Evolutionary conservation across 2,888 invertebrate species (phyloP).

Genomic region (Rhagonycha fulva): DNA sequence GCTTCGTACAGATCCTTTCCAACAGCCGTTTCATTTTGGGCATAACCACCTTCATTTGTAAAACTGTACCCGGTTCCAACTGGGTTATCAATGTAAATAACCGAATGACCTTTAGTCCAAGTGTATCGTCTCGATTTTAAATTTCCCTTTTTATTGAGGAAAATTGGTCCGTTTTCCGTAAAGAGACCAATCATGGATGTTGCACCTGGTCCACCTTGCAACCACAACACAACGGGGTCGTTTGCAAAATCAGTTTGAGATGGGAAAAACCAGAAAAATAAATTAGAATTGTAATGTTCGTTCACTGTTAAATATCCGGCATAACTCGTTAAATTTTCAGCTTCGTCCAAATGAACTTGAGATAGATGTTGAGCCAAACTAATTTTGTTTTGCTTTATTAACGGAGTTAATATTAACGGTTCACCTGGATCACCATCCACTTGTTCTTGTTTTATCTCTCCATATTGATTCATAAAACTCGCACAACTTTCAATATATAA

Average conservation of each 20-base stretch:
- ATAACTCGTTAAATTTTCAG: slow-evolving; percentile 67
- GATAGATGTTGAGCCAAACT: slow-evolving; percentile 63
- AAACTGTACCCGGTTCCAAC: slow-evolving; percentile 93
- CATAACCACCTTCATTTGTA: slow-evolving; percentile 80
- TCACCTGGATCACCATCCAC: slow-evolving; percentile 52
- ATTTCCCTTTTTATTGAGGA: slow-evolving; percentile 54
- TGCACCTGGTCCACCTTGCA: slow-evolving; percentile 86
- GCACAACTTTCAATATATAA: neutral
- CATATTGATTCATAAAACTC: slow-evolving; percentile 31
- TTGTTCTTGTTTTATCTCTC: slow-evolving; percentile 31
- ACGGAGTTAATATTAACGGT: slow-evolving; percentile 77
- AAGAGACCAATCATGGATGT: slow-evolving; percentile 81
- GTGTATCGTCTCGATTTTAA: slow-evolving; percentile 67
- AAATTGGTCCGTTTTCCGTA: slow-evolving; percentile 81
- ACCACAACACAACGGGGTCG: slow-evolving; percentile 80
- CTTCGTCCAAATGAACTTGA: slow-evolving; percentile 61
- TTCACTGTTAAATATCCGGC: slow-evolving; percentile 87
- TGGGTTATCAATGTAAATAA: slow-evolving; percentile 92
- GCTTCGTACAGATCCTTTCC: slow-evolving; percentile 79
- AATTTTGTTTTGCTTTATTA: slow-evolving; percentile 72
- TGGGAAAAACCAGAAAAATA: slow-evolving; percentile 93
- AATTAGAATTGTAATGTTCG: slow-evolving; percentile 74
- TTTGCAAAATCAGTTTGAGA: slow-evolving; percentile 58
- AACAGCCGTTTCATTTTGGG: slow-evolving; percentile 77
- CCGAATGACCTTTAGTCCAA: slow-evolving; percentile 79